These are phyloP conservation scores for Nephrocerus scutellatus DNA, from an alignment of 2,888 invertebrate genomes.

Conservation along the genomic window DNA sequence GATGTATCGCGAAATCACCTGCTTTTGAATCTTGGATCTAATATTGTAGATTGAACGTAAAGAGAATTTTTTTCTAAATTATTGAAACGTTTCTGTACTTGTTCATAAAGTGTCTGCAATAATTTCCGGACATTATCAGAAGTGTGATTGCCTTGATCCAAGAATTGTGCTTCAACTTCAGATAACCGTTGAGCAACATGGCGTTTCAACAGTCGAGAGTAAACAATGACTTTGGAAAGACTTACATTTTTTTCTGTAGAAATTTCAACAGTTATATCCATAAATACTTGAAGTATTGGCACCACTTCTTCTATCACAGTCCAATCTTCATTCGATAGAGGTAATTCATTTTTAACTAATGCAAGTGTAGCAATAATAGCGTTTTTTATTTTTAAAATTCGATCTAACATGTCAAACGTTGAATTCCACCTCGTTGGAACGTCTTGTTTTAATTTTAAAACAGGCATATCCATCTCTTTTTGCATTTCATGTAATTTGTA, in stretches of 20 bases:
- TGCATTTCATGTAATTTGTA: constrained; percentile 7
- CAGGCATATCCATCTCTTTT: constrained; percentile 5
- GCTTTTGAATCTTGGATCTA: constrained; percentile 8
- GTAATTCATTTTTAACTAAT: constrained; percentile 3
- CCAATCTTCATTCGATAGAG: constrained; percentile 3
- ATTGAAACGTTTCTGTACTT: constrained; percentile 1
- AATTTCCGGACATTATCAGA: too few species aligned
- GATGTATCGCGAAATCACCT: too few species aligned
- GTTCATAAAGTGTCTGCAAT: too few species aligned
- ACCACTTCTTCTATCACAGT: constrained; percentile 1
- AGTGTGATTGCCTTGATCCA: too few species aligned
- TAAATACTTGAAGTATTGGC: constrained; percentile 1
- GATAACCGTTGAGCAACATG: not conserved
- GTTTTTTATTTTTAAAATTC: constrained; percentile 5
- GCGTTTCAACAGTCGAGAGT: not conserved
- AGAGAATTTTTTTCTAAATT: too few species aligned
- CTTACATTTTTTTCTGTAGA: constrained; percentile 2
- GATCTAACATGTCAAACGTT: constrained; percentile 1
- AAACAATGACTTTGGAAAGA: too few species aligned
- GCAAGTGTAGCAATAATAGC: constrained; percentile 5
- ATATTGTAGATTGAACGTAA: constrained; percentile 7
- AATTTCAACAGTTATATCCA: constrained; percentile 6
- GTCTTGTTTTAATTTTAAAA: constrained; percentile 8
- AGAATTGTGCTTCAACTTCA: not conserved
- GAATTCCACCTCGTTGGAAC: constrained; percentile 7